These are phyloP conservation scores for Himalopsyche japonica DNA, from an alignment of 2,888 invertebrate genomes.

Conservation along the genomic window DNA sequence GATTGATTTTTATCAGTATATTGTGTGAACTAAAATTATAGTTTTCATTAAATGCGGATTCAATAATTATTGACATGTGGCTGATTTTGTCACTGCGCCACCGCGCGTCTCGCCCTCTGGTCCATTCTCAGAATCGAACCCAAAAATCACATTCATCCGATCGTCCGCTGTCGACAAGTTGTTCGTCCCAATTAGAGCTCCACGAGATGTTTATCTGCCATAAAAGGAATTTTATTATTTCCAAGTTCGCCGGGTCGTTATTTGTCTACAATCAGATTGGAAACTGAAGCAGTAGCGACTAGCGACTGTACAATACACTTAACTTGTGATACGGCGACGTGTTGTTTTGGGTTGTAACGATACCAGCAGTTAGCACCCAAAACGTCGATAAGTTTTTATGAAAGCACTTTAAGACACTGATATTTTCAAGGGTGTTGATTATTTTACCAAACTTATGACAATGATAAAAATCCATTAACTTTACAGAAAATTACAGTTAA, in stretches of 20 bases:
- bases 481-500: no score
- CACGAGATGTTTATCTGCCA: slow-evolving; percentile 37
- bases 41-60: no score
- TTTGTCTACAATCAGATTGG: slow-evolving; percentile 31
- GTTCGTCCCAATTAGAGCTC: slow-evolving; percentile 37
- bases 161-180: slow-evolving; percentile 13
- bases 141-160: slow-evolving; percentile 6
- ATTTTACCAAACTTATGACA: no score
- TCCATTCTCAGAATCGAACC: slow-evolving; percentile 22
- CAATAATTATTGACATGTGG: no score
- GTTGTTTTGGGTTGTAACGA: background rate
- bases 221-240: slow-evolving; percentile 38
- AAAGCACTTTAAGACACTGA: background rate
- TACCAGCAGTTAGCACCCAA: background rate
- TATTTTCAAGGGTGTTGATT: no score
- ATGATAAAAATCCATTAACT: no score
- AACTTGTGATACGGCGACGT: background rate
- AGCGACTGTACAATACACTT: background rate
- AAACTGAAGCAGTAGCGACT: background rate
- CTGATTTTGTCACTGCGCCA: slow-evolving; percentile 13
- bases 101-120: background rate
- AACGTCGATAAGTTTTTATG: background rate
- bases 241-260: slow-evolving; percentile 29
- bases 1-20: no score
- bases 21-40: no score